A percentile compares a stretch with the other conserved stretches of the same genome.
phyloP scores from a whole-genome alignment of 2,888 invertebrate species.

The Lycaena phlaeas region DNA sequence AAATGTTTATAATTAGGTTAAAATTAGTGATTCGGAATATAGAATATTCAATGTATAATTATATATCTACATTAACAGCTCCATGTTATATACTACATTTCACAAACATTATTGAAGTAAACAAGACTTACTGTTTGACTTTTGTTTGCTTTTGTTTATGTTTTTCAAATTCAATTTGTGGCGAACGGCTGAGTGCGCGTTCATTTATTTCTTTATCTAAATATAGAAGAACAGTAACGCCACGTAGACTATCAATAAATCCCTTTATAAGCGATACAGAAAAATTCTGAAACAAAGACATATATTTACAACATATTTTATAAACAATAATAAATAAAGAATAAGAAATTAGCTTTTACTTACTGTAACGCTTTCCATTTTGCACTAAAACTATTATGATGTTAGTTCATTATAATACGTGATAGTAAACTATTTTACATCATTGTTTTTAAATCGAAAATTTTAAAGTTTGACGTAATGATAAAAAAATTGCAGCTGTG shows the following conservation, averaged over 20 bases:
- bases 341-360: constrained; percentile 16
- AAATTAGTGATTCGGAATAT: no score
- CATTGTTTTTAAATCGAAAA: constrained; percentile 9
- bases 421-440: constrained; percentile 13
- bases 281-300: constrained; percentile 73
- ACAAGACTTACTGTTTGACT: constrained; percentile 63
- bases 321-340: constrained; percentile 25
- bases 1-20: no score
- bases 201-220: constrained; percentile 86
- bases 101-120: background rate
- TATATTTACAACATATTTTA: constrained; percentile 14
- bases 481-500: background rate
- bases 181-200: constrained; percentile 68
- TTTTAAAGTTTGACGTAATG: constrained; percentile 11
- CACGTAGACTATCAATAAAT: constrained; percentile 84
- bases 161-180: constrained; percentile 60
- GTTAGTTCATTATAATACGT: constrained; percentile 27
- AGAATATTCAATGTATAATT: no score
- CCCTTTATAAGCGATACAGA: constrained; percentile 79
- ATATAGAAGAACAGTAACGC: constrained; percentile 82
- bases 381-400: constrained; percentile 15
- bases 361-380: constrained; percentile 51
- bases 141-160: constrained; percentile 56
- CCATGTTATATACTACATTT: no score
- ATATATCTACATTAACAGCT: no score